phyloP scores from a whole-genome alignment of 2,113 vertebrate genomes.

The Tragelaphus strepsiceros region DNA sequence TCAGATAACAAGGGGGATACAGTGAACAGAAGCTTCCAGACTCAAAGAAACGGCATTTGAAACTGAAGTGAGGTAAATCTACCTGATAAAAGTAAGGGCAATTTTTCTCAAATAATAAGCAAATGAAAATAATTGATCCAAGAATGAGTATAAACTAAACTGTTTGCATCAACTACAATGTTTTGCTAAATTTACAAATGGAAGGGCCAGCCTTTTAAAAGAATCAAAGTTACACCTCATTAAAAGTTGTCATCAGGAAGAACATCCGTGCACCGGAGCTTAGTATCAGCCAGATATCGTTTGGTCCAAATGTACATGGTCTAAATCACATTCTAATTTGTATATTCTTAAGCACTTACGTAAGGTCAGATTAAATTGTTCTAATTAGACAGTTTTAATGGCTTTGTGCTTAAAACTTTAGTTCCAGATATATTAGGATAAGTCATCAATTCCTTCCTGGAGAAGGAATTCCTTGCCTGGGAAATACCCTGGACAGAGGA shows the following conservation, averaged over 20 bases:
- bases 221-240: neutral
- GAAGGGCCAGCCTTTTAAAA: neutral
- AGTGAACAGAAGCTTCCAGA: neutral
- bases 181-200: neutral
- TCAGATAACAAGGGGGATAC: neutral
- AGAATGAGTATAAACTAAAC: neutral
- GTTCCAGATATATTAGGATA: neutral
- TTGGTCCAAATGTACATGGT: neutral
- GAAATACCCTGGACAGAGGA: neutral
- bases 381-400: neutral
- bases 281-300: neutral
- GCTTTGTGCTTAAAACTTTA: neutral
- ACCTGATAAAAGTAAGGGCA: neutral
- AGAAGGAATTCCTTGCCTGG: neutral
- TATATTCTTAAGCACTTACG: neutral
- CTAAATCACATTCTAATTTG: neutral
- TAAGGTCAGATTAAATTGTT: neutral
- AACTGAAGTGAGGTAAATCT: neutral
- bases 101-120: neutral
- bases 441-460: neutral
- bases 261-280: neutral
- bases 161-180: neutral
- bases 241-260: neutral
- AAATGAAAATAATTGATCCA: neutral
- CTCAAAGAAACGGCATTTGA: neutral